Conservation (phyloP, 2,888 invertebrate species). For the Augochlorella aurata region DNA sequence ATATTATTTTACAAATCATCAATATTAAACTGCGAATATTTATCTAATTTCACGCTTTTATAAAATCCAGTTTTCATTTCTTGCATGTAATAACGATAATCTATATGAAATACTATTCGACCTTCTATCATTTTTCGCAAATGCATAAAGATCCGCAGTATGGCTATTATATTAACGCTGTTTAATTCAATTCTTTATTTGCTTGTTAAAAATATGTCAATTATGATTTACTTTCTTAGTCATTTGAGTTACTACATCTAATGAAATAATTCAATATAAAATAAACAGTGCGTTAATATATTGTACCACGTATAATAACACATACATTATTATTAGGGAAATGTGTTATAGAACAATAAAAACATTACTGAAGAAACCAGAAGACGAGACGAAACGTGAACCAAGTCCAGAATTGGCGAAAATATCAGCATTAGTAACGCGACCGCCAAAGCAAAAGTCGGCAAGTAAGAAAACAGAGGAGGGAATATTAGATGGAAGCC, state of each 20-base stretch:
- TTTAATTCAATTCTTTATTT: background rate
- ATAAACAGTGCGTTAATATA: slow-evolving; percentile 23
- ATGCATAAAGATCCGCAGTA: background rate
- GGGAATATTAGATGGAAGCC: slow-evolving; percentile 75
- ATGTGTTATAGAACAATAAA: slow-evolving; percentile 84
- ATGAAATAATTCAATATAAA: slow-evolving; percentile 11
- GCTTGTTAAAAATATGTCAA: background rate
- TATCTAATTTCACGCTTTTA: background rate
- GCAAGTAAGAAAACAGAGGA: slow-evolving; percentile 80
- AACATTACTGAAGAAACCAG: slow-evolving; percentile 86
- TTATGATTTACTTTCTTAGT: background rate
- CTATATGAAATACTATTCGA: background rate
- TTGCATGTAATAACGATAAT: background rate
- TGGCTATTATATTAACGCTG: background rate
- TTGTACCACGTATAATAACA: slow-evolving; percentile 26
- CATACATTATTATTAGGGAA: slow-evolving; percentile 42
- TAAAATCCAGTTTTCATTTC: background rate
- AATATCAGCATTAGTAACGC: slow-evolving; percentile 91
- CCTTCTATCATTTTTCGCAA: background rate
- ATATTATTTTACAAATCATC: background rate
- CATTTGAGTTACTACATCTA: background rate
- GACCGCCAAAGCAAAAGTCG: slow-evolving; percentile 89
- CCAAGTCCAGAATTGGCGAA: slow-evolving; percentile 91
- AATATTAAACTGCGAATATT: background rate
- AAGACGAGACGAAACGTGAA: slow-evolving; percentile 84